Conservation (phyloP, 2,797 vertebrate genomes). For the Sebastes steindachneri region DNA sequence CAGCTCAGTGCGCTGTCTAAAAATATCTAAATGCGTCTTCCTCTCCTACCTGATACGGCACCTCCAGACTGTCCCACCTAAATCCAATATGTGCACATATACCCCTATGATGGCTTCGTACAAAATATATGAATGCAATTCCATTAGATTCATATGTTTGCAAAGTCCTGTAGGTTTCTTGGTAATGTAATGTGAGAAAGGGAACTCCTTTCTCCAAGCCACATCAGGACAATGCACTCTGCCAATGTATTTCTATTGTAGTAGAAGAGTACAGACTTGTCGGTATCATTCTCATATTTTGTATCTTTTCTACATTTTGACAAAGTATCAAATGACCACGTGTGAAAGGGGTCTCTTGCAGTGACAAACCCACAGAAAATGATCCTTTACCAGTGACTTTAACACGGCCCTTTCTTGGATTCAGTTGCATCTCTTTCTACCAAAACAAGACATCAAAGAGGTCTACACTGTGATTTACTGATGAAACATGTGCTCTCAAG, state of each 20-base stretch:
- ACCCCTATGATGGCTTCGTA: not conserved
- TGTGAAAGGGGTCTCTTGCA: not conserved
- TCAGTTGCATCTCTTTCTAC: not conserved
- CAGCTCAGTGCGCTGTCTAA: conserved; percentile 50
- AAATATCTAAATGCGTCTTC: conserved; percentile 54
- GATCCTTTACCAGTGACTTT: not conserved
- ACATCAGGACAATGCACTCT: conserved; percentile 10
- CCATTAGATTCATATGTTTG: not conserved
- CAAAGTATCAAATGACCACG: not conserved
- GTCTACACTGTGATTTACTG: not conserved
- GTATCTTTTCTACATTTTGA: not conserved
- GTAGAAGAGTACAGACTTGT: not conserved
- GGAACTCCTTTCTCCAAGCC: not conserved
- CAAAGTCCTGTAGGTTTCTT: not conserved
- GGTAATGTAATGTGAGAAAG: conserved; percentile 1
- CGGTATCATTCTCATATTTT: not conserved
- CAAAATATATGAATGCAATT: not conserved
- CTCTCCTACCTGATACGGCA: conserved; percentile 20
- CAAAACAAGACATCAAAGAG: not conserved
- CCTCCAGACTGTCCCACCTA: not conserved
- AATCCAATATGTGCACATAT: not conserved
- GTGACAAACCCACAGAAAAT: not conserved
- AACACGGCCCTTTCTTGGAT: not conserved
- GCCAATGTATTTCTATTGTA: not conserved
- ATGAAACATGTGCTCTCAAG: not conserved